These are phyloP conservation scores for Euwallacea fornicatus DNA, from an alignment of 1,140 invertebrate species.

Conservation along the genomic window DNA sequence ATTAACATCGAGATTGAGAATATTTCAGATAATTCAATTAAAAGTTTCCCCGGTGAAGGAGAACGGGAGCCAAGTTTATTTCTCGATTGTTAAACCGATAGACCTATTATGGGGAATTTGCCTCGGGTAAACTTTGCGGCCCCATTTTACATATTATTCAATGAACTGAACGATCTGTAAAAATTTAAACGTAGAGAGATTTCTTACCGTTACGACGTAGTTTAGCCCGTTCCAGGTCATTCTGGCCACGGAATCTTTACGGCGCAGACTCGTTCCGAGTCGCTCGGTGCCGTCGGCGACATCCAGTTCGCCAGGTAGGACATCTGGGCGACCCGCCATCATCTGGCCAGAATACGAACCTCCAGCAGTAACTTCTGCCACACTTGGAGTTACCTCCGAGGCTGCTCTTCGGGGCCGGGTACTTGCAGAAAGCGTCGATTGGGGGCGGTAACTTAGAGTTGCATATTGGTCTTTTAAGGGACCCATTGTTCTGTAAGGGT, in stretches of 20 bases:
- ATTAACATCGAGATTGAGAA: conserved; percentile 33
- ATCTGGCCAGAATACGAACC: conserved; percentile 38
- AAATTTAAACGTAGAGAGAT: neutral
- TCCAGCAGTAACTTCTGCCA: neutral
- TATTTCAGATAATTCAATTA: conserved; percentile 33
- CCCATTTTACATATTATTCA: too few species aligned
- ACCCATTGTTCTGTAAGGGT: conserved; percentile 44
- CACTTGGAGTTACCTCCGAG: conserved; percentile 38
- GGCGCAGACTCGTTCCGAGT: conserved; percentile 42
- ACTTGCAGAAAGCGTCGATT: conserved; percentile 12
- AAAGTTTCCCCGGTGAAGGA: conserved; percentile 6
- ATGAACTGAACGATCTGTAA: neutral
- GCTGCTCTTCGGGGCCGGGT: conserved; percentile 31
- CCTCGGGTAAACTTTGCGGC: neutral
- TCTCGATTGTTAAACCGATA: conserved; percentile 19
- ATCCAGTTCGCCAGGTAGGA: conserved; percentile 46
- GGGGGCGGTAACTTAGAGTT: conserved; percentile 28
- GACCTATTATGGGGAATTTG: conserved; percentile 6
- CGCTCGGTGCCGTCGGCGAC: conserved; percentile 65
- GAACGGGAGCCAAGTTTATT: conserved; percentile 4
- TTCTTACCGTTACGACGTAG: conserved; percentile 67
- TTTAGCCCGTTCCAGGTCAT: conserved; percentile 62
- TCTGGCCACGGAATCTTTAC: conserved; percentile 62
- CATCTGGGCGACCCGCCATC: conserved; percentile 47
- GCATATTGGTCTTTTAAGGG: conserved; percentile 52